phyloP scores from a whole-genome alignment of 2,797 vertebrate genomes.

The Podargus strigoides region DNA sequence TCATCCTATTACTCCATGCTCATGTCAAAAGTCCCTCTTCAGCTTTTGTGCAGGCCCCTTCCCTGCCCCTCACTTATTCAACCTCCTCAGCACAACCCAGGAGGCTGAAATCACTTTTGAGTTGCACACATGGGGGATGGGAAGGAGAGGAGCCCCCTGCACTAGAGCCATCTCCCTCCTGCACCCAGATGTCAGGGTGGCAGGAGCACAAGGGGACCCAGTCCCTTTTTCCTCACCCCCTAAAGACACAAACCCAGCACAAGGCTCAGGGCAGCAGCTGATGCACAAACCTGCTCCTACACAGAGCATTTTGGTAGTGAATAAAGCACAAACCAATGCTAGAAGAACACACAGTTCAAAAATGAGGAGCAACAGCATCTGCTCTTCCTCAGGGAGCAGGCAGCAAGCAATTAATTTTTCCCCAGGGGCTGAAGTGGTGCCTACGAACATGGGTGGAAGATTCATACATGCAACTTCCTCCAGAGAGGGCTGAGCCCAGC shows the following conservation, averaged over 20 bases:
- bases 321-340: not conserved
- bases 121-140: fast-evolving
- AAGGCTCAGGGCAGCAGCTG: not conserved
- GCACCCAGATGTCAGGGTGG: fast-evolving
- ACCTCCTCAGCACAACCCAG: too few species aligned
- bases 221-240: not conserved
- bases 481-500: not conserved
- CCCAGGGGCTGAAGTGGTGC: not conserved
- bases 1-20: too few species aligned
- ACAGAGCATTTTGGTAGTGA: not conserved
- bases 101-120: not conserved
- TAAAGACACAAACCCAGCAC: not conserved
- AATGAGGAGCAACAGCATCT: not conserved
- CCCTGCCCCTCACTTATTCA: too few species aligned
- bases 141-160: not conserved
- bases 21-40: too few species aligned
- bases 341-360: not conserved
- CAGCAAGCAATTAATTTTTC: not conserved
- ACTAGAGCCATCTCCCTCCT: not conserved
- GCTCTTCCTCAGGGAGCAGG: not conserved
- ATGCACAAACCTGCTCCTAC: not conserved
- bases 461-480: not conserved
- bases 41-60: too few species aligned
- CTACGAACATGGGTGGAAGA: not conserved
- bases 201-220: not conserved